Evolutionary conservation across 1,140 invertebrate genomes (phyloP).

Genomic region (Sarcophaga peregrina): DNA sequence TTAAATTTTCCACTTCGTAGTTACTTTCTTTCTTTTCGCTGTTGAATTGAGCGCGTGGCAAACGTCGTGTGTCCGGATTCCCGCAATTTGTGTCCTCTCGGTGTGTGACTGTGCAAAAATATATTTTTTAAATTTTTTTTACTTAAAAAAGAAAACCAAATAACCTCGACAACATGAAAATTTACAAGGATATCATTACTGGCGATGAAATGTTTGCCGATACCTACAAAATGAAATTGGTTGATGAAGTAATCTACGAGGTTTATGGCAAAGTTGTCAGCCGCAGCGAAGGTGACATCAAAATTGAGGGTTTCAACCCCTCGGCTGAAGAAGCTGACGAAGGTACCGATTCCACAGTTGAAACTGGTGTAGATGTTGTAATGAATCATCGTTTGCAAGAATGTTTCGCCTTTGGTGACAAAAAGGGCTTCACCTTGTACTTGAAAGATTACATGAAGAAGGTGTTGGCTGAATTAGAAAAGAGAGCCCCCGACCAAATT

Average conservation of each 20-base stretch:
- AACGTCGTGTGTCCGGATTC: slow-evolving; percentile 44
- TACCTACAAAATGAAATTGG: slow-evolving; percentile 92
- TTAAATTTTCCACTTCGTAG: neutral
- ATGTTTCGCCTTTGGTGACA: slow-evolving; percentile 86
- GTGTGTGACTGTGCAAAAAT: slow-evolving; percentile 53
- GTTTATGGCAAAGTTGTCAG: slow-evolving; percentile 88
- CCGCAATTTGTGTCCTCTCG: slow-evolving; percentile 53
- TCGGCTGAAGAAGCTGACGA: slow-evolving; percentile 92
- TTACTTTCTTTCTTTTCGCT: slow-evolving; percentile 53
- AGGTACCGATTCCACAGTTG: slow-evolving; percentile 78
- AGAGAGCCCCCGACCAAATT: slow-evolving; percentile 83
- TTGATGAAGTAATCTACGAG: slow-evolving; percentile 95
- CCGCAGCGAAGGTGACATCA: slow-evolving; percentile 82
- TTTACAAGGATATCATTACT: slow-evolving; percentile 94
- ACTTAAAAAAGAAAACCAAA: slow-evolving; percentile 28
- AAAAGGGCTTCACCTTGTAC: slow-evolving; percentile 91
- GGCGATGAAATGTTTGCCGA: slow-evolving; percentile 99
- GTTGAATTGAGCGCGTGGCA: slow-evolving; percentile 61
- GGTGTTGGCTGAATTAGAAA: slow-evolving; percentile 86
- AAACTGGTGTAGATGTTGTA: slow-evolving; percentile 91
- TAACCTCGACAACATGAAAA: slow-evolving; percentile 88
- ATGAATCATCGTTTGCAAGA: slow-evolving; percentile 91
- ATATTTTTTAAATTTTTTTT: slow-evolving; percentile 50
- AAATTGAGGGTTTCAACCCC: slow-evolving; percentile 88
- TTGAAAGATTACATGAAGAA: slow-evolving; percentile 98